Evolutionary conservation across 1,140 invertebrate species (phyloP), one percentile per base, ranked within the genome.

Genomic region (Caerostris extrusa): DNA sequence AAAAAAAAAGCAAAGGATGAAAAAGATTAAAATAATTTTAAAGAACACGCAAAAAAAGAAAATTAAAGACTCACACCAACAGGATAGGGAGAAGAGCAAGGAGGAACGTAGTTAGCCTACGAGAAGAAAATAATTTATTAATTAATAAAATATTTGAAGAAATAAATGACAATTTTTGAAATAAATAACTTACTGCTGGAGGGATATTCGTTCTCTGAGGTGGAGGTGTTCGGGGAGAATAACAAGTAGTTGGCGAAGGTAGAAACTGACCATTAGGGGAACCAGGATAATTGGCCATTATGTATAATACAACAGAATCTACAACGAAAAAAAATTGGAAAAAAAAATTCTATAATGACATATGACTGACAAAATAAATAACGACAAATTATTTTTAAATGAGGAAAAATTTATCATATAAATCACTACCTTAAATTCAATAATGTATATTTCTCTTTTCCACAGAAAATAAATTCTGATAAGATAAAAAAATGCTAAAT

Each of bases 141-240:
- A 34, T 81, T 34, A 82, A 50, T 71, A 7, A 90, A 0, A 50
- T 14, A 14, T 14, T 77, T 53, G 34, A 77, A 53, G 5, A 50
- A 77, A 77, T 71, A 10, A 7, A 4, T 77, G 12, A 5, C 2
- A 7, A 77, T 53, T 77, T 53, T 53, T 8, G 8, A 12, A 12
- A 5, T 77, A 5, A 50, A 12, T 55, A 77, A 57, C 93, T 90
- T 69, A 94, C 93, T 50, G 93, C 93, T 8, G 93, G 93, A 8
- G 93, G 93, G 55, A 94, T 94, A 94, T 94, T 94, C 67, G 77
- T 69, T 69, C 93, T 82, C 69, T 94, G 93, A 67, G 93, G 93
- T 4, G 93, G 93, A 34, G 93, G 93, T 2, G 93, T 94, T 94
- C 93, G 56, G 10, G 93, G 93, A 10, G 71, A 82, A 85, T 94